Conservation (phyloP, 2,113 vertebrate genomes). For the Passer montanus region DNA sequence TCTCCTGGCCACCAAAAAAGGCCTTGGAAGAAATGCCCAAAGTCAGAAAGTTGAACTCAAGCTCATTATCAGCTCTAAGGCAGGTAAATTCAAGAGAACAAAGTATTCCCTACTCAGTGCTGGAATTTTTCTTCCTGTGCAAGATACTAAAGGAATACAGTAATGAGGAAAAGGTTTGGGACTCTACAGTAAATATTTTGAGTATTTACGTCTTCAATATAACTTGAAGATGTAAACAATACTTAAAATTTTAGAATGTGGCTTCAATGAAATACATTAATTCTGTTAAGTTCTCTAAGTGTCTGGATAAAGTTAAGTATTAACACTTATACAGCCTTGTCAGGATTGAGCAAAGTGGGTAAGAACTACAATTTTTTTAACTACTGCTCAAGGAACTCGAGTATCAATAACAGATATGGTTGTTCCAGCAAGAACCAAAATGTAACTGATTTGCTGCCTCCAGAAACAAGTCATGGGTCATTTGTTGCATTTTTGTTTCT, state of each 20-base stretch:
- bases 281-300: neutral
- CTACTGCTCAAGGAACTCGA: neutral
- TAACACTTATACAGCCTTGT: neutral
- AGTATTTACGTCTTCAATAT: neutral
- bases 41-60: neutral
- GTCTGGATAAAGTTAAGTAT: neutral
- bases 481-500: neutral
- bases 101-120: neutral
- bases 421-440: neutral
- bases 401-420: neutral
- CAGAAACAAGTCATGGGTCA: neutral
- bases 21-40: neutral
- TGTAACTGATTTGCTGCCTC: rapidly evolving
- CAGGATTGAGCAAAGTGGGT: neutral
- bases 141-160: neutral
- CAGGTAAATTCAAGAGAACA: neutral
- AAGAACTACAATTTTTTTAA: neutral
- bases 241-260: neutral
- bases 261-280: neutral
- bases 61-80: neutral
- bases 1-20: neutral
- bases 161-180: neutral
- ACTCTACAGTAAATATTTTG: neutral
- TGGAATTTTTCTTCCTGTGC: neutral
- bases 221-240: neutral